Evolutionary conservation across 2,113 vertebrate species (phyloP).

Genomic region (Scolopax mira): DNA sequence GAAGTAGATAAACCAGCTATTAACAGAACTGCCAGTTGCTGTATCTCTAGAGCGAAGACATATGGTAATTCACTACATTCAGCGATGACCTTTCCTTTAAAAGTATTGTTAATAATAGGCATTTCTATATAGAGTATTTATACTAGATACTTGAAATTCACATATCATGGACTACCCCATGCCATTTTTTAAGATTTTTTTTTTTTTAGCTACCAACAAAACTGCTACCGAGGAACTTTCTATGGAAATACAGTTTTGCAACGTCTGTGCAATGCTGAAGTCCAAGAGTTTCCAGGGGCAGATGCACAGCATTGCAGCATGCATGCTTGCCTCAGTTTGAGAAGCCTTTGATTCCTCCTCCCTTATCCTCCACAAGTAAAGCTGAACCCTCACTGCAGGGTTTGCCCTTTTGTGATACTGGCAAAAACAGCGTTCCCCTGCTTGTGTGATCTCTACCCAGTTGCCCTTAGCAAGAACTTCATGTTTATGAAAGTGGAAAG

Average conservation of each 20-base stretch:
- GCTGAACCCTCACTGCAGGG: not conserved
- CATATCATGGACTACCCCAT: not conserved
- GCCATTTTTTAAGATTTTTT: not conserved
- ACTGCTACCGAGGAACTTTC: not conserved
- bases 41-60: slow-evolving; percentile 36
- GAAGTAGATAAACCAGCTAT: slow-evolving; percentile 44
- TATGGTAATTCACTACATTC: slow-evolving; percentile 29
- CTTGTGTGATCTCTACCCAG: not conserved
- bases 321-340: not conserved
- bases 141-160: slow-evolving; percentile 31
- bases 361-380: not conserved
- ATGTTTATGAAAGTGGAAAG: not conserved
- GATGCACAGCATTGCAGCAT: not conserved
- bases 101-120: slow-evolving; percentile 54
- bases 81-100: slow-evolving; percentile 37
- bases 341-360: not conserved
- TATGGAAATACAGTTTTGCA: not conserved
- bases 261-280: not conserved
- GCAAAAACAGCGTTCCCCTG: not conserved
- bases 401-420: not conserved
- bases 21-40: slow-evolving; percentile 56
- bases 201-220: not conserved
- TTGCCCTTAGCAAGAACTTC: not conserved
- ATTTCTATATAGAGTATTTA: slow-evolving; percentile 31
- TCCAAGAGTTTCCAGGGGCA: not conserved